Base-by-base conservation (phyloP, 2,888 invertebrate species). In the Tortricodes alternella region DNA sequence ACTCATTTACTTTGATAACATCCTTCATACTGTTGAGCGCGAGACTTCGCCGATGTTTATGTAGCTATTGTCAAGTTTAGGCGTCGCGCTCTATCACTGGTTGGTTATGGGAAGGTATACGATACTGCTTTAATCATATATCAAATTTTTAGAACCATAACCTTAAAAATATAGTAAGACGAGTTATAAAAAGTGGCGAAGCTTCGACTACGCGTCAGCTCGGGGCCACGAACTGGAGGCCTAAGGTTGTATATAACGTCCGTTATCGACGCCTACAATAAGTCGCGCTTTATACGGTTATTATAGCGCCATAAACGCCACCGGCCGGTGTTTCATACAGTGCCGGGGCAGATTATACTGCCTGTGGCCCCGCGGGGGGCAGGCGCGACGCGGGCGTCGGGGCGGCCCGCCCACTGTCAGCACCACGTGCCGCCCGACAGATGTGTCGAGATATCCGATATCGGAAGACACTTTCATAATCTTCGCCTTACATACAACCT, bases 211-310 rank as follows among this genome's bases (percentile, higher is more conserved):
- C 9, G 11, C 41, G 48, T 43, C 67, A 63, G 67, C 63, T 62
- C 61, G 63, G 67, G 63, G 73, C 72, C 74, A 70, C 77, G 74
- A 74, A 78, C 78, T 74, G 74, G 73, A 76, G 77, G 80, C 74
- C 81, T 84, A 76, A 76, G 75, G 82, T 78, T 83, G 83, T 89
- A 80, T 66, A 66, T 83, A 87, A 81, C 80, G 85, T 83, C 83
- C 79, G 85, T 82, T 88, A 90, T 90, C 87, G 89, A 84, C 83
- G 85, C 81, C 83, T 85, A 88, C 89, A 90, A 90, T 89, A 89
- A 89, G 89, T 89, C 87, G 86, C 84, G 80, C 90, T 91, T 91
- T 90, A 91, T 91, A 89, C 79, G 87, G 88, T 89, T 90, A 91
- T 91, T 90, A 90, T 89, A 88, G 89, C 83, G 78, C 84, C 83